Conservation (phyloP, 2,113 vertebrate genomes). For the Paedocypris sp. region DNA sequence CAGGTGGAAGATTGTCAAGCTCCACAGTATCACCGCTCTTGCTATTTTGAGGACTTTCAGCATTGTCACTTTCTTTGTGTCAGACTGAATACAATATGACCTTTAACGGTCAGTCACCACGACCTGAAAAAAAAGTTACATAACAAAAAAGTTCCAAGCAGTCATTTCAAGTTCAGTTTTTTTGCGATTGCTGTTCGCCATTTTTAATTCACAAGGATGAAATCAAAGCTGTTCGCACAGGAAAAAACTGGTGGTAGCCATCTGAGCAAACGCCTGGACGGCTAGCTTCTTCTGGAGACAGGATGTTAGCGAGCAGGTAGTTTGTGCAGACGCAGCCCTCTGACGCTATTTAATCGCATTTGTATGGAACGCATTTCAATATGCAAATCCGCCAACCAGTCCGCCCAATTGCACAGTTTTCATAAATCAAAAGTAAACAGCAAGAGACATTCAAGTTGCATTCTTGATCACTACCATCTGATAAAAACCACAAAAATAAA, state of each 20-base stretch:
- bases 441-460: background rate
- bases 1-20: too few species aligned
- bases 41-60: background rate
- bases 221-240: background rate
- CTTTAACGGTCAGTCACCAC: too few species aligned
- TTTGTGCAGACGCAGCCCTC: background rate
- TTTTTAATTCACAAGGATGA: background rate
- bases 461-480: background rate
- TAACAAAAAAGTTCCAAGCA: too few species aligned
- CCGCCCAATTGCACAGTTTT: background rate
- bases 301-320: conserved; percentile 23
- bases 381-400: background rate
- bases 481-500: background rate
- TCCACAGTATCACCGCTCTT: too few species aligned
- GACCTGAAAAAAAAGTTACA: too few species aligned
- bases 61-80: background rate
- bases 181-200: background rate
- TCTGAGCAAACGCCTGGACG: too few species aligned
- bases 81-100: too few species aligned
- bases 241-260: background rate
- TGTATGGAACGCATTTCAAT: background rate
- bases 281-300: conserved; percentile 13
- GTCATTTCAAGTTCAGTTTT: background rate
- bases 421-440: background rate
- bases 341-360: background rate